Evolutionary conservation across 2,797 vertebrate genomes (phyloP), one percentile per base, ranked within the genome.

Genomic region (Leptoclinus maculatus): DNA sequence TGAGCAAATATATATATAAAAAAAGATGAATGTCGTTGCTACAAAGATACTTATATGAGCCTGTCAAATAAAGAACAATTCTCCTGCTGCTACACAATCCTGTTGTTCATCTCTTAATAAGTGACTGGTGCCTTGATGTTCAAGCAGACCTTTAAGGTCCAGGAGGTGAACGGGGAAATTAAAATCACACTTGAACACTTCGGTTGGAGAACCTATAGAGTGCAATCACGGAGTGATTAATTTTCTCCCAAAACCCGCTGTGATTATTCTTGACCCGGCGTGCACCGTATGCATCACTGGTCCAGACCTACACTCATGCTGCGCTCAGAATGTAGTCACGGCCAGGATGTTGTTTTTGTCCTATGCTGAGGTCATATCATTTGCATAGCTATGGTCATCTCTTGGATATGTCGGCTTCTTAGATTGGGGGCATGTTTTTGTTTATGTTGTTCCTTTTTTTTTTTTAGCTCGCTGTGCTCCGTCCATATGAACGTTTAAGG

Each of bases 211-310:
- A 78, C 56, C 77, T 80, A 80, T 74, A 53, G 68, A 89, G 85
- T 68, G 70, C 81, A 90, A 91, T 91, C 82, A 89, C 63, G 32
- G 60, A 78, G 78, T 69, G 53, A 87, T 88, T 91, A 5, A 74
- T 89, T 67, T 80, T 72, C 69, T 56, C 58, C 0, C 63, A 54
- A 75, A 81, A 72, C 34, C 69, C 43, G 58, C 60, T 64, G 56
- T 83, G 71, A 83, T 90, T 83, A 45, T 47, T 69, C 76, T 80
- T 62, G 71, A 87, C 78, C 58, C 79, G 51, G 57, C 3, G 13
- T 65, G 63, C 70, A 45, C 60, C 4, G 11, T 54, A 25, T 80
- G 74, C 72, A 73, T 83, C 82, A 21, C 11, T 16, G 17, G 65
- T 68, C 53, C 43, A 47, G 79, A 88, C 75, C 84, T 27, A 53